phyloP scores from a whole-genome alignment of 2,888 invertebrate species.

The Oscheius sp. region DNA sequence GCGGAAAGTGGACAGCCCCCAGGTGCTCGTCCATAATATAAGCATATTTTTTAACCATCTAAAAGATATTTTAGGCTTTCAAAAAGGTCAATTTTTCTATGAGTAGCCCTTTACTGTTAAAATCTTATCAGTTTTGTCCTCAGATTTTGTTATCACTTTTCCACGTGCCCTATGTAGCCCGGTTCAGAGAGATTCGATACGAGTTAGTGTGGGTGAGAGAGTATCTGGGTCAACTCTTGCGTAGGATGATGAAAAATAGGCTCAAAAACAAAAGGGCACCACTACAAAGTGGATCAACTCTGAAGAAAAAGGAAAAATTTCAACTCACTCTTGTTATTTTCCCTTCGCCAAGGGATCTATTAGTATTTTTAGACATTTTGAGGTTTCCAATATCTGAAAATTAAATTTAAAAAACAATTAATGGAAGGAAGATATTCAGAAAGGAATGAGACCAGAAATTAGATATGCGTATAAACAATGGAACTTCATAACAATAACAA shows the following conservation, averaged over 20 bases:
- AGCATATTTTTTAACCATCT: constrained; percentile 36
- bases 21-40: constrained; percentile 45
- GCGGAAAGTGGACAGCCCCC: constrained; percentile 51
- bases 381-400: background rate
- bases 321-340: constrained; percentile 34
- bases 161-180: too few relatives aligned
- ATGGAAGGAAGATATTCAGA: constrained; percentile 19
- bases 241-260: too few relatives aligned
- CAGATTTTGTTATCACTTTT: too few relatives aligned
- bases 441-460: background rate
- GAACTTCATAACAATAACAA: constrained; percentile 23
- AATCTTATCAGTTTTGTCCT: too few relatives aligned
- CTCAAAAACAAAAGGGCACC: too few relatives aligned
- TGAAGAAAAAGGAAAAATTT: background rate
- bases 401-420: background rate
- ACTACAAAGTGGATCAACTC: too few relatives aligned
- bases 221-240: too few relatives aligned
- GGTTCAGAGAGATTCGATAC: too few relatives aligned
- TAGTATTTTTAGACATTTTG: constrained; percentile 31
- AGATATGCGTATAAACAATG: constrained; percentile 7
- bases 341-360: constrained; percentile 46
- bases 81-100: too few relatives aligned
- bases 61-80: constrained; percentile 7
- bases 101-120: too few relatives aligned
- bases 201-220: too few relatives aligned